Conservation (phyloP, 2,888 invertebrate species). For the Laspeyria flexula region DNA sequence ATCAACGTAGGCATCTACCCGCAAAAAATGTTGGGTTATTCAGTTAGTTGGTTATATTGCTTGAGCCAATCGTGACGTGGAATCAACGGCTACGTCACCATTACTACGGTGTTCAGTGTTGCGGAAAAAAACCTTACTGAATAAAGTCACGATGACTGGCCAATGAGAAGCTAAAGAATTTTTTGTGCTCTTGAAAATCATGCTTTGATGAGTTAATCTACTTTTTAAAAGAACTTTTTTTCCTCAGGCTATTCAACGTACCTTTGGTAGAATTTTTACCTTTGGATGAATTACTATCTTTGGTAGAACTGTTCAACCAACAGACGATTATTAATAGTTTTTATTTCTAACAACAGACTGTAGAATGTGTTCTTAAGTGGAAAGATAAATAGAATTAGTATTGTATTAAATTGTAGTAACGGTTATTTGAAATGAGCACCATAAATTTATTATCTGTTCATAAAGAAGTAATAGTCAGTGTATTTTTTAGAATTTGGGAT, state of each 20-base stretch:
- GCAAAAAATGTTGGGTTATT: slow-evolving; percentile 24
- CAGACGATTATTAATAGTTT: no score
- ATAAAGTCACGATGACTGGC: slow-evolving; percentile 41
- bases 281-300: no score
- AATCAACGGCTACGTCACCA: slow-evolving; percentile 31
- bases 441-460: no score
- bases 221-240: slow-evolving; percentile 3
- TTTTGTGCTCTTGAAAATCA: slow-evolving; percentile 18
- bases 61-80: slow-evolving; percentile 17
- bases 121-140: slow-evolving; percentile 30
- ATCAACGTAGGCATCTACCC: slow-evolving; percentile 18
- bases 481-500: no score
- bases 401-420: no score
- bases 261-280: neutral
- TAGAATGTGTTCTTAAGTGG: no score
- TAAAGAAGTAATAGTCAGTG: no score
- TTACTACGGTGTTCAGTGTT: slow-evolving; percentile 24
- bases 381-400: no score
- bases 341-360: no score
- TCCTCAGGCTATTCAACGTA: neutral
- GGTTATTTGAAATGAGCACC: no score
- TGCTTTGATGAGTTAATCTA: slow-evolving; percentile 19
- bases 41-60: slow-evolving; percentile 19
- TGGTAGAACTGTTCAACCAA: no score
- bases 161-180: slow-evolving; percentile 13